Conservation (phyloP, 2,113 vertebrate species). For the Otolemur garnettii region DNA sequence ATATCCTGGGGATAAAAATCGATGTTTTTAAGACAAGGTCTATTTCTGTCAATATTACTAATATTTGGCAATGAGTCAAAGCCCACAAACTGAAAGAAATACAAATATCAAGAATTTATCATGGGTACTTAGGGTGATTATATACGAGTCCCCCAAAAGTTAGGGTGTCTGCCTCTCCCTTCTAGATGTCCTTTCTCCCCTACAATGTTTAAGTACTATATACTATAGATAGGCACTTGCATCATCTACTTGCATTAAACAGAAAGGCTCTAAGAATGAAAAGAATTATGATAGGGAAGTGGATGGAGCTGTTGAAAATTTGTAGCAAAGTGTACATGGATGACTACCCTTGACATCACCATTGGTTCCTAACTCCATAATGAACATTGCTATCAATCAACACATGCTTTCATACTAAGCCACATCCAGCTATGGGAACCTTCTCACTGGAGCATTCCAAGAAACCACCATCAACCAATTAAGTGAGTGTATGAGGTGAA, state of each 20-base stretch:
- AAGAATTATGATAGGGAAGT: not conserved
- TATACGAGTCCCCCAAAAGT: not conserved
- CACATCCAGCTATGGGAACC: not conserved
- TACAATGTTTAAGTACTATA: not conserved
- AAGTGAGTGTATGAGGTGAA: not conserved
- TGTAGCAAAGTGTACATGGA: not conserved
- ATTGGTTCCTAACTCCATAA: not conserved
- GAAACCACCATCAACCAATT: not conserved
- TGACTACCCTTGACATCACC: not conserved
- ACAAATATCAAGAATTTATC: not conserved
- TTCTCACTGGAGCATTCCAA: not conserved
- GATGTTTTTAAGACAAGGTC: conserved; percentile 18
- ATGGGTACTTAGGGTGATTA: not conserved
- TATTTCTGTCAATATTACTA: conserved; percentile 54
- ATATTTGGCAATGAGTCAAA: conserved; percentile 2
- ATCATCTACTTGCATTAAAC: not conserved
- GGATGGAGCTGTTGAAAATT: not conserved
- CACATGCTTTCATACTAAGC: not conserved
- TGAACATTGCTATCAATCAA: not conserved
- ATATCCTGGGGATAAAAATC: conserved; percentile 27
- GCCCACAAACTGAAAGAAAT: conserved; percentile 3
- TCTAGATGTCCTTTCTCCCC: not conserved
- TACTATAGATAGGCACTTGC: not conserved
- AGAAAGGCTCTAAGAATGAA: not conserved
- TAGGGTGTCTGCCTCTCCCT: not conserved